These are phyloP conservation scores for Platyrinchus mystaceus DNA, from an alignment of 2,797 vertebrate species.

Conservation along the genomic window DNA sequence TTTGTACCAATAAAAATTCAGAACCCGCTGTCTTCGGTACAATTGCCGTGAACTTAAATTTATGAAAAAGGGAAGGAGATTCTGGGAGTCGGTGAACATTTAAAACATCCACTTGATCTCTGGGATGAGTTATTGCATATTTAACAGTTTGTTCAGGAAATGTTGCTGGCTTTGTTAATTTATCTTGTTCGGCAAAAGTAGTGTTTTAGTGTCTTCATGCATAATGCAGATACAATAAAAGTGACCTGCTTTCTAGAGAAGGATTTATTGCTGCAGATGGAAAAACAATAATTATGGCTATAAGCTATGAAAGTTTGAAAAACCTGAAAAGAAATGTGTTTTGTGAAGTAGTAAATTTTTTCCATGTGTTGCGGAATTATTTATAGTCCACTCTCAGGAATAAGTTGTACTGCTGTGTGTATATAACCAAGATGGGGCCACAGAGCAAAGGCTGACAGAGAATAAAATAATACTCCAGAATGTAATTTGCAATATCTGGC, in stretches of 20 bases:
- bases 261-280: constrained; percentile 49
- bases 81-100: background rate
- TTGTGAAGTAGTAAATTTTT: constrained; percentile 42
- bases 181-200: background rate
- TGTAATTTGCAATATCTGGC: constrained; percentile 32
- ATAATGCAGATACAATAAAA: constrained; percentile 15
- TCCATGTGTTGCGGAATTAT: constrained; percentile 44
- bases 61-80: background rate
- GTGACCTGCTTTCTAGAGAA: background rate
- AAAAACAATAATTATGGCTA: constrained; percentile 39
- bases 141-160: constrained; percentile 48
- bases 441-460: constrained; percentile 18
- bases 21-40: background rate
- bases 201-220: constrained; percentile 7
- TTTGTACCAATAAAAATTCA: background rate
- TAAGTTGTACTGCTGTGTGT: background rate
- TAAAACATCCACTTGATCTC: background rate
- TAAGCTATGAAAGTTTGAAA: constrained; percentile 43
- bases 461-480: constrained; percentile 9
- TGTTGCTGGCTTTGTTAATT: constrained; percentile 22
- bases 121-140: background rate
- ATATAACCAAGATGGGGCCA: background rate
- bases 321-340: constrained; percentile 47
- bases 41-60: background rate
- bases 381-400: constrained; percentile 24